These are phyloP conservation scores for Halcyon malimbica DNA, from an alignment of 2,113 vertebrate species.

Conservation along the genomic window DNA sequence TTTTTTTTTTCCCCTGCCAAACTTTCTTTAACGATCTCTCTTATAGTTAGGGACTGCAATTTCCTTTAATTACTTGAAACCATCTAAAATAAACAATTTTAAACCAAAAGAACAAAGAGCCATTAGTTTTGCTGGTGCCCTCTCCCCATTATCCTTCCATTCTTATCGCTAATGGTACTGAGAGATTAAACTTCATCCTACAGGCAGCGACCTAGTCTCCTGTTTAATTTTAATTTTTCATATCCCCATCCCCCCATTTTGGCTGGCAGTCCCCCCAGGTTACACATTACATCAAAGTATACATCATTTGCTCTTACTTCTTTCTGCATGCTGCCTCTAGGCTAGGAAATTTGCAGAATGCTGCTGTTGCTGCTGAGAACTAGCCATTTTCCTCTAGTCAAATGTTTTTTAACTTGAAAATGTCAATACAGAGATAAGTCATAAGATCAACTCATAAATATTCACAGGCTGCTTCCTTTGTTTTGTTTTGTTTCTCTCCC, in stretches of 20 bases:
- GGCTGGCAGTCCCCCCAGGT: conserved; percentile 22
- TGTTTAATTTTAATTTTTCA: conserved; percentile 54
- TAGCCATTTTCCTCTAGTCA: conserved; percentile 72
- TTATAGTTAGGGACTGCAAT: conserved; percentile 25
- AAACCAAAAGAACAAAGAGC: background rate
- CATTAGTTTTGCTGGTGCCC: conserved; percentile 11
- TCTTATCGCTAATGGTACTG: conserved; percentile 14
- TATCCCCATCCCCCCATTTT: conserved; percentile 19
- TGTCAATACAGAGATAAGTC: conserved; percentile 76
- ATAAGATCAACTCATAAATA: conserved; percentile 79
- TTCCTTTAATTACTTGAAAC: conserved; percentile 41
- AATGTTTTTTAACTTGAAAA: conserved; percentile 78
- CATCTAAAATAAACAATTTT: conserved; percentile 40
- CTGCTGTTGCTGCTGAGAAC: conserved; percentile 33
- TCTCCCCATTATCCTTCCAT: conserved; percentile 6
- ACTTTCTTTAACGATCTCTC: conserved; percentile 26
- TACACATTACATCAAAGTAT: conserved; percentile 65
- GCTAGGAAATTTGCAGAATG: conserved; percentile 63
- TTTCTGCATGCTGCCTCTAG: conserved; percentile 61
- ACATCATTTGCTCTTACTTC: conserved; percentile 50
- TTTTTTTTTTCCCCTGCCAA: background rate
- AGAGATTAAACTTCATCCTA: conserved; percentile 63
- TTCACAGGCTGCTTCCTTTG: conserved; percentile 55
- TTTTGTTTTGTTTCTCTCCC: conserved; percentile 35
- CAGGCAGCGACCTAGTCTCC: background rate